Base-by-base conservation (phyloP, 2,113 vertebrate species). In the Cyprinodon brontotheroides region DNA sequence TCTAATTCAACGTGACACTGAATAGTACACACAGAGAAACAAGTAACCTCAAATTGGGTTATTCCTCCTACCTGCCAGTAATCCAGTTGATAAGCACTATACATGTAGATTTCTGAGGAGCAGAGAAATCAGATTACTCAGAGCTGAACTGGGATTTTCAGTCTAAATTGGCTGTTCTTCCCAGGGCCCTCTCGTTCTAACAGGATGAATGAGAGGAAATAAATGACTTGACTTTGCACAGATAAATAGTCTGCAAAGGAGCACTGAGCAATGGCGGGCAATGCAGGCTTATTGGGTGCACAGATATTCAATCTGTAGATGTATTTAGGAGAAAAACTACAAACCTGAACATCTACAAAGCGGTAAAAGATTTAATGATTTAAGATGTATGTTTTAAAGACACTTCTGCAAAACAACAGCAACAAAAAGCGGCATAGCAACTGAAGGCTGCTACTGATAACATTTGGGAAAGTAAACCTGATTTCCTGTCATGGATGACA, bases 81-180 rank as follows among this genome's bases (percentile, higher is more conserved):
- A 94, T 93, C 91, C 86, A 91, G 87, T 93, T 94, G 94, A 93
- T 94, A 94, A 95, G 91, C 93, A 93, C 94, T 93, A 93, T 94
- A 92, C 91, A 94, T 93, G 92, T 93, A 94, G 93, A 94, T 94
- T 94, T 93, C 89, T 85, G 81, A 91, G 92, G 92, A 91, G 90
- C 84, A 88, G 86, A 87, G 84, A 89, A 95, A 94, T 94, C 93
- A 90, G 89, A 94, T 95, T 94, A 94, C 88, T 86, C 76, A 15
- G 80, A 91, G 83, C 84, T 88, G 88, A 92, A 90, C 90, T 89
- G 90, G 87, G 88, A 90, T 89, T 90, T 91, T 91, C 88, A 8
- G 85, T 80, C 90, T 89, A 89, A 93, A 91, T 92, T 87, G 88
- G 85, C 86, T 92, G 87, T 88, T 89, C 87, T 91, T 92, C 89